Evolutionary conservation across 2,113 vertebrate genomes (phyloP).

Genomic region (Paraplagusia blochii): DNA sequence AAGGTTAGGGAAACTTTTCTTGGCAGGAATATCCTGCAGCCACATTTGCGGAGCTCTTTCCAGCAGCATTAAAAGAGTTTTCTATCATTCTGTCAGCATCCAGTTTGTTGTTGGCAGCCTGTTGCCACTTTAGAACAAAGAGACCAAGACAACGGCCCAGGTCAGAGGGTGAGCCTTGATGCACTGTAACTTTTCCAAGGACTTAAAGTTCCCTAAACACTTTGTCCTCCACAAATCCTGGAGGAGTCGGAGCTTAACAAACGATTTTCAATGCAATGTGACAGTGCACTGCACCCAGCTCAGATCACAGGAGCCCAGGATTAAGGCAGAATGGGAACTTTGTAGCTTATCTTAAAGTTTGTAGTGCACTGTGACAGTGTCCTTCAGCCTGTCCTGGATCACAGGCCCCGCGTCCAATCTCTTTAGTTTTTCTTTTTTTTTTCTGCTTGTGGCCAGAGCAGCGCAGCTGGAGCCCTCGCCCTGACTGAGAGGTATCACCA

Average conservation of each 20-base stretch:
- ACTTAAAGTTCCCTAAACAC: slow-evolving; percentile 14
- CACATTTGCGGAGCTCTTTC: slow-evolving; percentile 7
- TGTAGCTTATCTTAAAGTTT: slow-evolving; percentile 42
- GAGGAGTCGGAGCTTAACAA: slow-evolving; percentile 2
- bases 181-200: slow-evolving; percentile 6
- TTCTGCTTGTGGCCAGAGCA: slow-evolving; percentile 38
- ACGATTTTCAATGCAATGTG: slow-evolving; percentile 25
- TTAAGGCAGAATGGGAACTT: slow-evolving; percentile 24
- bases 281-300: neutral
- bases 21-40: slow-evolving; percentile 17
- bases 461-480: neutral
- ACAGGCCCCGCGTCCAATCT: slow-evolving; percentile 40
- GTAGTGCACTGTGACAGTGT: slow-evolving; percentile 26
- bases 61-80: slow-evolving; percentile 10
- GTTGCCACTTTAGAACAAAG: slow-evolving; percentile 2
- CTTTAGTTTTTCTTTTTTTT: slow-evolving; percentile 23
- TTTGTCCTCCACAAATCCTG: slow-evolving; percentile 5
- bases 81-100: slow-evolving; percentile 10
- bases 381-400: slow-evolving; percentile 29
- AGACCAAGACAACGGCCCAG: slow-evolving; percentile 1
- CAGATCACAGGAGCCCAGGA: slow-evolving; percentile 30
- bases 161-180: slow-evolving; percentile 8
- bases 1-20: slow-evolving; percentile 18
- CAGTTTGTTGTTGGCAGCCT: neutral
- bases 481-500: slow-evolving; percentile 8